Conservation (phyloP, 2,113 vertebrate genomes). For the Vicugna pacos region DNA sequence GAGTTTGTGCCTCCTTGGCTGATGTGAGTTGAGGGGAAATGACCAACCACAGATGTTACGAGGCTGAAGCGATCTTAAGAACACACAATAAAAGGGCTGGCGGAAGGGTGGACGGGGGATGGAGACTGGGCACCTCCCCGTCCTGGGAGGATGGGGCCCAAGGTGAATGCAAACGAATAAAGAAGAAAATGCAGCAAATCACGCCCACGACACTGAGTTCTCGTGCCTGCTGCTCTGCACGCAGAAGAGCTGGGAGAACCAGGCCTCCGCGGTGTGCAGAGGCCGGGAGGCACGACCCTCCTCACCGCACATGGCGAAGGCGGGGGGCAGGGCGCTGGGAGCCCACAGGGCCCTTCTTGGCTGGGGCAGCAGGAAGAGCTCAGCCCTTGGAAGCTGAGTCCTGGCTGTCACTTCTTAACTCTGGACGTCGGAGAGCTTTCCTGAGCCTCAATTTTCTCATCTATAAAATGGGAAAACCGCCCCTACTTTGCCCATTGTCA, state of each 20-base stretch:
- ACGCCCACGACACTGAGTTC: fast-evolving
- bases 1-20: too few species aligned
- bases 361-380: background rate
- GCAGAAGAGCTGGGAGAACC: background rate
- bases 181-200: background rate
- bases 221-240: background rate
- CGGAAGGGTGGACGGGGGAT: background rate
- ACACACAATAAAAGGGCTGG: background rate
- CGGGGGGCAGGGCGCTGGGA: background rate
- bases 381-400: background rate
- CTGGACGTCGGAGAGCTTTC: background rate
- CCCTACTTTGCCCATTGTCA: background rate
- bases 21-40: background rate
- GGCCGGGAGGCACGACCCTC: background rate
- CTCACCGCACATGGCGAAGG: fast-evolving
- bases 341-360: fast-evolving
- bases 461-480: background rate
- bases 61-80: background rate
- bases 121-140: background rate
- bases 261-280: fast-evolving
- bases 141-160: background rate
- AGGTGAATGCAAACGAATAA: background rate
- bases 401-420: background rate
- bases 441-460: background rate
- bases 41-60: too few species aligned